phyloP scores from a whole-genome alignment of 2,888 invertebrate genomes.

The Hoplodrina blanda region DNA sequence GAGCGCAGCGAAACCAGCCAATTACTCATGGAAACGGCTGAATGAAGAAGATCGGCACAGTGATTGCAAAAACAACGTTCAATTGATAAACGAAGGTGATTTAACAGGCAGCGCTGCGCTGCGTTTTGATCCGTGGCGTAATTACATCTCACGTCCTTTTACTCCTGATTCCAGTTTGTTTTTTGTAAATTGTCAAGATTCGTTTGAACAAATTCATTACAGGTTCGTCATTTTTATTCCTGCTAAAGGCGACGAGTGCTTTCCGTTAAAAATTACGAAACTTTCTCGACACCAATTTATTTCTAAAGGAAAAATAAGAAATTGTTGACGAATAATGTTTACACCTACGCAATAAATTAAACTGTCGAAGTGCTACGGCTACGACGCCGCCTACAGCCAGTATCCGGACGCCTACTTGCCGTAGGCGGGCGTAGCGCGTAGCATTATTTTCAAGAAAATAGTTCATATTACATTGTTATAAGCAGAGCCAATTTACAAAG shows the following conservation, averaged over 20 bases:
- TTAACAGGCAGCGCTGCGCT: neutral
- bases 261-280: too few relatives aligned
- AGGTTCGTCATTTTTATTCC: neutral
- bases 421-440: neutral
- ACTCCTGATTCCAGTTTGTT: conserved; percentile 17
- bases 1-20: neutral
- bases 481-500: neutral
- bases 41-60: conserved; percentile 18
- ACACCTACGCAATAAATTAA: conserved; percentile 19
- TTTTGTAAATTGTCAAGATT: neutral
- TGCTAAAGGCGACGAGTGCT: too few relatives aligned
- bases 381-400: neutral
- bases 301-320: neutral
- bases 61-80: conserved; percentile 28
- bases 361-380: conserved; percentile 13
- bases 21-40: conserved; percentile 17
- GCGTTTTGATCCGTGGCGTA: conserved; percentile 18
- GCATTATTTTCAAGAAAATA: conserved; percentile 4
- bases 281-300: neutral
- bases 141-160: conserved; percentile 25
- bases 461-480: neutral
- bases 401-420: neutral
- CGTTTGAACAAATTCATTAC: conserved; percentile 3
- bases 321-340: neutral
- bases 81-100: conserved; percentile 27